Conservation (phyloP, 2,113 vertebrate genomes). For the Ceuthmochares aereus region DNA sequence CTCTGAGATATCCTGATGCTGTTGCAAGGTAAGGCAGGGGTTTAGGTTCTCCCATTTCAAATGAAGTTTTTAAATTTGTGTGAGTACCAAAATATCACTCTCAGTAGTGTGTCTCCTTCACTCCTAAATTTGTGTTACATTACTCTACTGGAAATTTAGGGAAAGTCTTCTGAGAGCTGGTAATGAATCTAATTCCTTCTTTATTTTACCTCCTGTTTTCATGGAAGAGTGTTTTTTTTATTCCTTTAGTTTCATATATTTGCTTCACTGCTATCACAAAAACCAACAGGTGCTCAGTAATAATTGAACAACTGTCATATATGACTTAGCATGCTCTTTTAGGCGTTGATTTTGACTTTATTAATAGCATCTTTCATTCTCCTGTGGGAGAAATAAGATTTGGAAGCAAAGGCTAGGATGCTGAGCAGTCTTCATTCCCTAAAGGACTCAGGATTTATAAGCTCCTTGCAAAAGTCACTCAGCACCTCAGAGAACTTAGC, state of each 20-base stretch:
- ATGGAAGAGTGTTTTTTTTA: background rate
- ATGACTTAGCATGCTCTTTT: background rate
- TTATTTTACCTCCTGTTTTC: background rate
- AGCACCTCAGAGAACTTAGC: background rate
- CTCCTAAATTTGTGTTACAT: background rate
- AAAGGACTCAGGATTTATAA: background rate
- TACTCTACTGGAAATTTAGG: background rate
- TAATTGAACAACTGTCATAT: constrained; percentile 9
- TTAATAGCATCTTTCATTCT: constrained; percentile 12
- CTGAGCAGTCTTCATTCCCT: background rate
- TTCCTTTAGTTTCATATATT: background rate
- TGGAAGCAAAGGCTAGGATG: background rate
- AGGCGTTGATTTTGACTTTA: background rate
- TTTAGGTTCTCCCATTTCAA: background rate
- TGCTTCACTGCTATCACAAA: background rate
- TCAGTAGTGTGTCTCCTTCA: background rate
- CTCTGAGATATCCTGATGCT: too few relatives aligned
- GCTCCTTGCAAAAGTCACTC: background rate
- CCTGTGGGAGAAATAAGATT: background rate
- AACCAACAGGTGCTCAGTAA: background rate
- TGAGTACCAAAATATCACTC: background rate
- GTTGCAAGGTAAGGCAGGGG: background rate
- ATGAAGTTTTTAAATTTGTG: background rate
- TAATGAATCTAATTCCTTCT: background rate
- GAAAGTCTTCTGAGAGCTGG: background rate